phyloP scores from a whole-genome alignment of 2,888 invertebrate species.

The Drosophila trichaetosa region DNA sequence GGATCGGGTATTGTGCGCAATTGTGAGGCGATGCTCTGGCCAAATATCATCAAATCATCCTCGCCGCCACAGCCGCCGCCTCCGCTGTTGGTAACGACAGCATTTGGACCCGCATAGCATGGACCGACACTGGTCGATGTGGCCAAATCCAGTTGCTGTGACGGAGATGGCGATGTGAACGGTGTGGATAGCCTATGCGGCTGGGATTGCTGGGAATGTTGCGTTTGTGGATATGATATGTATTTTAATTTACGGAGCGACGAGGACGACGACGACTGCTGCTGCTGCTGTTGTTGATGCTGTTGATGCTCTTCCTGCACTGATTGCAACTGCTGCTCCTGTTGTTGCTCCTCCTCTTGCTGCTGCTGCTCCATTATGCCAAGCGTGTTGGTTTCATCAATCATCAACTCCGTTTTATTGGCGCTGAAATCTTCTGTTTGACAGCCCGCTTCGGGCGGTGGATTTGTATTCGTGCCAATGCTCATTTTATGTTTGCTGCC shows the following conservation, averaged over 20 bases:
- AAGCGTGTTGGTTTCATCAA: conserved; percentile 50
- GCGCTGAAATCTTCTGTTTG: conserved; percentile 31
- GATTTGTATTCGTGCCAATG: conserved; percentile 31
- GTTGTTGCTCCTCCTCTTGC: conserved; percentile 9
- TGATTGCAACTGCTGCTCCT: neutral
- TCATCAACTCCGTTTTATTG: conserved; percentile 48
- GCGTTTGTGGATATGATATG: conserved; percentile 12
- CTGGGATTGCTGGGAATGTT: conserved; percentile 15
- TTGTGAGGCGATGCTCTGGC: conserved; percentile 79
- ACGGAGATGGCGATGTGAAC: conserved; percentile 39
- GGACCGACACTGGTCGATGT: conserved; percentile 8
- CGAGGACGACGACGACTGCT: conserved; percentile 26
- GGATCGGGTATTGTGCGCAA: conserved; percentile 72
- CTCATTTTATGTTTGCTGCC: conserved; percentile 3
- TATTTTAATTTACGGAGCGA: conserved; percentile 40
- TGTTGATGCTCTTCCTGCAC: conserved; percentile 13
- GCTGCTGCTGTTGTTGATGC: conserved; percentile 28
- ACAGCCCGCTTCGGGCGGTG: conserved; percentile 24
- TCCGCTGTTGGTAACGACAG: conserved; percentile 18
- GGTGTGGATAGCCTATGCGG: conserved; percentile 38
- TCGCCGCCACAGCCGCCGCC: conserved; percentile 27
- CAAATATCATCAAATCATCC: conserved; percentile 73
- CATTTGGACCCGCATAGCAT: conserved; percentile 27
- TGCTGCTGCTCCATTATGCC: conserved; percentile 40
- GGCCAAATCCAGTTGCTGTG: conserved; percentile 35